Base-by-base conservation (phyloP, 2,797 vertebrate genomes). In the Sebastes steindachneri region DNA sequence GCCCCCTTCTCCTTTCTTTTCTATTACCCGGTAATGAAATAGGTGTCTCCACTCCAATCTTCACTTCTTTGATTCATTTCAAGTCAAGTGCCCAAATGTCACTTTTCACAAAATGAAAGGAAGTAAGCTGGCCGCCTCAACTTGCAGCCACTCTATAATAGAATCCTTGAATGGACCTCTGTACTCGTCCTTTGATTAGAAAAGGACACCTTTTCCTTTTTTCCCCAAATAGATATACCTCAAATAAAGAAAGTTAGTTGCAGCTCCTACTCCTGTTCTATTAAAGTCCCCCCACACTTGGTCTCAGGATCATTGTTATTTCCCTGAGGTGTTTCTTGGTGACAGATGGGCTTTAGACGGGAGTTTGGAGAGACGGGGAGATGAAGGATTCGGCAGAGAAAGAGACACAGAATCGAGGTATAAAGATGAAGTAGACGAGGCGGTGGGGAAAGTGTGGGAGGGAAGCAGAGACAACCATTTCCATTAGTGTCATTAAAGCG, bases 401-500 rank as follows among this genome's bases (percentile, higher is more conserved):
- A 77, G 65, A 86, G 89, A 69, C 33, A 63, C 48, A 41, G 67
- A 85, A 76, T 82, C 53, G 25, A 89, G 82, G 88, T 89, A 88
- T 84, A 75, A 89, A 82, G 79, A 93, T 90, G 72, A 93, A 93
- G 79, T 63, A 69, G 73, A 41, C 15, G 68, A 25, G 6, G 4
- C 2, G 66, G 9, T 3, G 3, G 60, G 29, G 25, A 37, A 17
- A 33, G 63, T n/a, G 73, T 65, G 57, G 72, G 80, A 70, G 74
- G 29, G 80, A 87, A 82, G 53, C 35, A 21, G 55, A 80, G 66
- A 87, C 77, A 57, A 79, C 57, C 41, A 8, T 84, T 87, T 88
- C 86, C 85, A 84, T 89, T 84, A 91, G 79, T 84, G 76, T 74
- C 91, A 90, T 92, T 91, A 91, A 91, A 90, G 82, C 83, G 69